A percentile compares a stretch with the other conserved stretches of the same genome.
These are phyloP conservation scores for Phlogophora meticulosa DNA, from an alignment of 2,888 invertebrate genomes.

Conservation along the genomic window DNA sequence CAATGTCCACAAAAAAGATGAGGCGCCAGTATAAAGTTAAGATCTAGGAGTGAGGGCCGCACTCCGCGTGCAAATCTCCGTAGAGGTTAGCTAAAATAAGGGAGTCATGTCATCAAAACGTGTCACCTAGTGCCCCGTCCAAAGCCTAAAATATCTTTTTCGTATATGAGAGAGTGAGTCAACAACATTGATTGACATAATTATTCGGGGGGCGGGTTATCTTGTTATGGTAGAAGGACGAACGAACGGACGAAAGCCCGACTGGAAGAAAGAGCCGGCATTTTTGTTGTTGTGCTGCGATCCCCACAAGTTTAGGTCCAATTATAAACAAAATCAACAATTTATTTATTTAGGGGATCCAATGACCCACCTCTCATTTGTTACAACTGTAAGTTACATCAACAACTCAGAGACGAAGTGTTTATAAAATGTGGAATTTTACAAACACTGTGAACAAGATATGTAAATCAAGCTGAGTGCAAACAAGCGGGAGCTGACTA, in stretches of 20 bases:
- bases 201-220: constrained; percentile 13
- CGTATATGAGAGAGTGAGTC: background rate
- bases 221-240: constrained; percentile 18
- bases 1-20: too few species aligned
- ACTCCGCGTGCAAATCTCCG: background rate
- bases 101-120: background rate
- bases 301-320: background rate
- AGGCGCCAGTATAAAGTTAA: background rate
- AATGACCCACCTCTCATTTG: background rate
- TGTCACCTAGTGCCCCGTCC: background rate
- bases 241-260: constrained; percentile 15
- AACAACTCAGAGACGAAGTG: background rate
- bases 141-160: background rate
- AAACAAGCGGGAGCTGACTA: too few species aligned
- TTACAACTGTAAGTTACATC: background rate
- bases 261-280: background rate
- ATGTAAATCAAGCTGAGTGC: too few species aligned
- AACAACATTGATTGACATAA: background rate
- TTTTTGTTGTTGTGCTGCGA: background rate
- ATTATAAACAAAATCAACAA: background rate
- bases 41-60: background rate
- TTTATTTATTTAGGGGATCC: background rate
- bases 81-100: background rate
- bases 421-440: background rate
- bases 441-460: background rate